Conservation (phyloP, 2,888 invertebrate species). For the Dasysyrphus albostriatus region DNA sequence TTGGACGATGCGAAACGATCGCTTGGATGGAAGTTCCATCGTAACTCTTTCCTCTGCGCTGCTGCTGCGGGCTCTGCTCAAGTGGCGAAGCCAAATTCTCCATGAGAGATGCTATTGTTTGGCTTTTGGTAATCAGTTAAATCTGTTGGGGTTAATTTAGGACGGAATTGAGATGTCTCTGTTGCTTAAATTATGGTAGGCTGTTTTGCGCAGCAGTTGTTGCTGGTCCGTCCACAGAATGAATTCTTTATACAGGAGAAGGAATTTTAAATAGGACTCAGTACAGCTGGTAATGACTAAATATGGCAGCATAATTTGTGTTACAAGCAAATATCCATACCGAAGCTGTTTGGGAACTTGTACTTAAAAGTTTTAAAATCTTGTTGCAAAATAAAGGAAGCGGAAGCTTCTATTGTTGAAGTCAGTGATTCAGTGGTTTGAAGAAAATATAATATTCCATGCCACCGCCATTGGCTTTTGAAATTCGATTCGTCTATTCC, state of each 20-base stretch:
- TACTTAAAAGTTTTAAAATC: neutral
- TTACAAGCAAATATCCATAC: neutral
- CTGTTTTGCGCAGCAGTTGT: slow-evolving; percentile 34
- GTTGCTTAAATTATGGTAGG: slow-evolving; percentile 56
- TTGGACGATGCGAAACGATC: slow-evolving; percentile 36
- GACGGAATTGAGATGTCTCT: slow-evolving; percentile 71
- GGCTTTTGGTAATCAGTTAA: slow-evolving; percentile 61
- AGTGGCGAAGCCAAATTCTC: slow-evolving; percentile 61
- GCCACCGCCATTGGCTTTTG: too few species aligned
- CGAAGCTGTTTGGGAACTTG: neutral
- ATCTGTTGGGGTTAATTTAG: slow-evolving; percentile 71
- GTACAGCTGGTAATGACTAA: slow-evolving; percentile 65
- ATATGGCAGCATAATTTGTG: slow-evolving; percentile 55
- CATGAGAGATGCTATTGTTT: slow-evolving; percentile 58
- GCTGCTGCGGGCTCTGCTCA: slow-evolving; percentile 37
- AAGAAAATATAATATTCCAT: too few species aligned
- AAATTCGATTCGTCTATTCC: too few species aligned
- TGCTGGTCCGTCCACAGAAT: neutral
- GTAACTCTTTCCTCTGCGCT: slow-evolving; percentile 29
- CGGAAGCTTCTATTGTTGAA: neutral
- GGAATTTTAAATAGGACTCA: slow-evolving; percentile 62
- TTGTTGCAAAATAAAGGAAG: neutral
- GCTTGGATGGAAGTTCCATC: slow-evolving; percentile 44
- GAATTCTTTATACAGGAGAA: slow-evolving; percentile 2
- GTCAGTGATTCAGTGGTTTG: too few species aligned